Evolutionary conservation across 2,797 vertebrate species (phyloP), one percentile per base, ranked within the genome.

Genomic region (Hephaestus fuliginosus): DNA sequence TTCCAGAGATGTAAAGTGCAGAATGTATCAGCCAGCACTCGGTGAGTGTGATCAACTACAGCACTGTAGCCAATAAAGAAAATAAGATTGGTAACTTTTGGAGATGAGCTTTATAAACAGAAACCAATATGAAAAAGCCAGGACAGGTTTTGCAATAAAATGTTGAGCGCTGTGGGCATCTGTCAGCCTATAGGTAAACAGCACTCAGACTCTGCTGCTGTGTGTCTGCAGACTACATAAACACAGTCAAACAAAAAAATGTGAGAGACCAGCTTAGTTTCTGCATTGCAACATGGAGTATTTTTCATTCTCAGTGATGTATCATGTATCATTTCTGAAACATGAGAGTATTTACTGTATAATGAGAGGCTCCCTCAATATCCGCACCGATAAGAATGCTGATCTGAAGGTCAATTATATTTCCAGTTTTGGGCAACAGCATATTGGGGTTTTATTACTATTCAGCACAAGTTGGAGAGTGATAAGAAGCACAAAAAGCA

Each of bases 401-500:
- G 78, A 82, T 78, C 68, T 78, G n/a, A 73, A 76, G 79, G 73
- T 81, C 73, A 75, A 25, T 67, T 53, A 63, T 66, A 58, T 78
- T 81, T 78, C 53, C 33, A 76, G 44, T 49, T 74, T 49, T 63
- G 60, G n/a, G 33, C 18, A 69, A 78, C 28, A 67, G 70, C 51
- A 83, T 64, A 55, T 69, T 76, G 41, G 12, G 55, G 18, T 67
- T 81, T 81, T 88, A 81, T 81, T 82, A 68, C 39, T 70, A 72
- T 80, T 89, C 84, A 83, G 88, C 73, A 73, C 43, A 61, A 78
- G 74, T 74, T 67, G 68, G 28, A 81, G 68, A 85, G 70, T 61
- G 81, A 84, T 81, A 83, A 86, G 74, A 82, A 86, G 74, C 58
- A 78, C 49, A 82, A 84, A 86, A 84, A 86, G 81, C 74, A 82